These are phyloP conservation scores for Numenius arquata DNA, from an alignment of 2,113 vertebrate genomes.

Conservation along the genomic window DNA sequence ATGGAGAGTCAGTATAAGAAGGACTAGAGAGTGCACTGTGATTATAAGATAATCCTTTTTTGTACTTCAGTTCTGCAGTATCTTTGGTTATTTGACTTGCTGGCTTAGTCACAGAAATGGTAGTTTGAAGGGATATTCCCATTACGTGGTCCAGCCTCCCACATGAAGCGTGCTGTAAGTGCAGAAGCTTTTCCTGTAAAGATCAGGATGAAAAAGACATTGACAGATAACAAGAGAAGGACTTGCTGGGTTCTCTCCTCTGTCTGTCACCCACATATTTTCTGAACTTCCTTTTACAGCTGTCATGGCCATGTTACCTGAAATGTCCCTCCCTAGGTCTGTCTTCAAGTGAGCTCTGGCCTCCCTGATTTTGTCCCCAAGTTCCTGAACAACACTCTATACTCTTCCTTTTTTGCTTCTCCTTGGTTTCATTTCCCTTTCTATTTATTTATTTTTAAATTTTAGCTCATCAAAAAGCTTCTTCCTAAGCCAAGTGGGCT, in stretches of 20 bases:
- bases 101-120: not conserved
- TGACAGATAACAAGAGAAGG: no score
- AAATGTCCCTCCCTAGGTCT: not conserved
- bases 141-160: not conserved
- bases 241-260: not conserved
- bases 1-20: not conserved
- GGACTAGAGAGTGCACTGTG: not conserved
- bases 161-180: not conserved
- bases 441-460: not conserved
- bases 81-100: not conserved
- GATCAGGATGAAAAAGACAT: not conserved
- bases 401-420: not conserved
- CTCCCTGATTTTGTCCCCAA: not conserved
- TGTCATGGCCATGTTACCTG: rapidly evolving
- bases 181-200: not conserved
- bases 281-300: not conserved
- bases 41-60: not conserved
- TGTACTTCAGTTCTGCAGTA: not conserved
- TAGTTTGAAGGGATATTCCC: not conserved
- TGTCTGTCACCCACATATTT: not conserved
- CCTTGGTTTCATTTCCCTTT: not conserved
- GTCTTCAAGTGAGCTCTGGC: not conserved
- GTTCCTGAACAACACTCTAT: not conserved
- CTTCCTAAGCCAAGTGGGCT: not conserved
- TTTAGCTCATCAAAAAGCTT: not conserved